Conservation (phyloP, 2,797 vertebrate species). For the Acomys russatus region DNA sequence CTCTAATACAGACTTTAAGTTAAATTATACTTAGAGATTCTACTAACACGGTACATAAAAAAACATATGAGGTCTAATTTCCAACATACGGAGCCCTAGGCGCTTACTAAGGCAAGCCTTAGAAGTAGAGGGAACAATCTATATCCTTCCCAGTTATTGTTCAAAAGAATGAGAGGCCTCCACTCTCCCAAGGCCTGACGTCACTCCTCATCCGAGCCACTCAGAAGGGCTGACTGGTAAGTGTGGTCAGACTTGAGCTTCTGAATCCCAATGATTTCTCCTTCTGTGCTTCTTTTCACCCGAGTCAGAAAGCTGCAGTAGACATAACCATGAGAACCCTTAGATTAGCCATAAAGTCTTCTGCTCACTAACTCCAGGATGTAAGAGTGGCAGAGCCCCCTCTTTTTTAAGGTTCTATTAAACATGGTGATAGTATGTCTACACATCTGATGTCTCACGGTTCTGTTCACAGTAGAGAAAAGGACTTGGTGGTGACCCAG, state of each 20-base stretch:
- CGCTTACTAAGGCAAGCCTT: not conserved
- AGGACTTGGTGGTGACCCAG: not conserved
- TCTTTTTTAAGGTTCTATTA: not conserved
- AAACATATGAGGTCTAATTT: not conserved
- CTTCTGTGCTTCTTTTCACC: conserved; percentile 63
- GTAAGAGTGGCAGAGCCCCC: not conserved
- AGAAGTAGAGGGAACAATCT: no score
- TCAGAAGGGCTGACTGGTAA: conserved; percentile 91
- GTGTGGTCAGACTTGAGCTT: conserved; percentile 82
- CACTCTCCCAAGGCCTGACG: not conserved
- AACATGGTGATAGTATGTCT: not conserved
- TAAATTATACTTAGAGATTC: not conserved
- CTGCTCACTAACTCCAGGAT: not conserved
- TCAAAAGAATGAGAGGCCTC: not conserved
- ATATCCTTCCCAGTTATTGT: rapidly evolving
- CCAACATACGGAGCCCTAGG: not conserved
- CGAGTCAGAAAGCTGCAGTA: conserved; percentile 88
- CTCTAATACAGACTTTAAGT: not conserved
- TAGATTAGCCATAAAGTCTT: not conserved
- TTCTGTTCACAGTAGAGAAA: not conserved
- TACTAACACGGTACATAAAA: not conserved
- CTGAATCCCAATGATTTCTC: conserved; percentile 91
- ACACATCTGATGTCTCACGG: not conserved
- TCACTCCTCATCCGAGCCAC: conserved; percentile 95
- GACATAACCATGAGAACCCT: not conserved